Evolutionary conservation across 2,888 invertebrate species (phyloP).

Genomic region (Venustoraphidia nigricollis): DNA sequence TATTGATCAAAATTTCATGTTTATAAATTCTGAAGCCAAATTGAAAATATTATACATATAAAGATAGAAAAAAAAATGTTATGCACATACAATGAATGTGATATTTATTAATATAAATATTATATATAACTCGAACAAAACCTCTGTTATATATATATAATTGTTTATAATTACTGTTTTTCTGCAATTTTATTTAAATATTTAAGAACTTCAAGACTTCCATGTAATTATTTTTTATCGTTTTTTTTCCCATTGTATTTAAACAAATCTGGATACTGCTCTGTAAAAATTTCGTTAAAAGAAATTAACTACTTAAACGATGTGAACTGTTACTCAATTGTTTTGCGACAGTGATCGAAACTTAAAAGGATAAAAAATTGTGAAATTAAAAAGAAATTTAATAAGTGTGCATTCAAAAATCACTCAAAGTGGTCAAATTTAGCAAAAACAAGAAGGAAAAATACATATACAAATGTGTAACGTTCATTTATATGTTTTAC

Average conservation of each 20-base stretch:
- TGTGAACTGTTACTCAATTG: background rate
- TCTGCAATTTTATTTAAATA: too few relatives aligned
- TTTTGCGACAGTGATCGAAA: slow-evolving; percentile 7
- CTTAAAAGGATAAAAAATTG: slow-evolving; percentile 9
- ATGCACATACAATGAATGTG: slow-evolving; percentile 9
- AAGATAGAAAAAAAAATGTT: slow-evolving; percentile 6
- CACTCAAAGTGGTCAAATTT: slow-evolving; percentile 8
- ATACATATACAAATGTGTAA: slow-evolving; percentile 7
- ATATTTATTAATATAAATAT: too few relatives aligned
- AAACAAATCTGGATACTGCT: too few relatives aligned
- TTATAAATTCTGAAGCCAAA: background rate
- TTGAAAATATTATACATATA: slow-evolving; percentile 1
- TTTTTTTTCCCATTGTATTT: too few relatives aligned
- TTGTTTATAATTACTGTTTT: too few relatives aligned
- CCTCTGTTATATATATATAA: background rate
- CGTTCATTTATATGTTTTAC: background rate
- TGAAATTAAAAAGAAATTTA: background rate
- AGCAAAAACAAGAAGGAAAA: slow-evolving; percentile 1
- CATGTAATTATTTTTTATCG: too few relatives aligned
- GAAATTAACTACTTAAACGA: background rate
- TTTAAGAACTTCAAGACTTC: too few relatives aligned
- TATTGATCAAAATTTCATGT: background rate
- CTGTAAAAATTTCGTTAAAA: too few relatives aligned
- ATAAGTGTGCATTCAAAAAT: background rate
- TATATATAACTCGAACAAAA: too few relatives aligned